Evolutionary conservation across 2,113 vertebrate genomes (phyloP).

Genomic region (Tachysurus vachellii): DNA sequence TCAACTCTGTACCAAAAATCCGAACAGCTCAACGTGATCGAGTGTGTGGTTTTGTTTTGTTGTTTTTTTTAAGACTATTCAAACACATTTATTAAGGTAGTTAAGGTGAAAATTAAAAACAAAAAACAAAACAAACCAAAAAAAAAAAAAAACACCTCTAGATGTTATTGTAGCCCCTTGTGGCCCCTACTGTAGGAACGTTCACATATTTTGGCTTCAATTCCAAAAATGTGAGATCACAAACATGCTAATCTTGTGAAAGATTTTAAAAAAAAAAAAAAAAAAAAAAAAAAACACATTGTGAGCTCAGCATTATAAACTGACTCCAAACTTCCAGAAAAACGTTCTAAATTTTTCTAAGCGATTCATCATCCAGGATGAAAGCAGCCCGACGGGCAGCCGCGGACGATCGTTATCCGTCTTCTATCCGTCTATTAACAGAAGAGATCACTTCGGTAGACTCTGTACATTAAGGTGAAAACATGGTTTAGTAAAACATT

Average conservation of each 20-base stretch:
- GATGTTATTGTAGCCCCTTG: background rate
- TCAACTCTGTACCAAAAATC: background rate
- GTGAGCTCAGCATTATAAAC: background rate
- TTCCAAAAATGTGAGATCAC: background rate
- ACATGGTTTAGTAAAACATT: background rate
- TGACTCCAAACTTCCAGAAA: background rate
- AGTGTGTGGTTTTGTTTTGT: background rate
- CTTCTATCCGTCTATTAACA: background rate
- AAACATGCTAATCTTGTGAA: background rate
- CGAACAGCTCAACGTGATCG: background rate
- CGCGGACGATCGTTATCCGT: background rate
- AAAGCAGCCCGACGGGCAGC: background rate
- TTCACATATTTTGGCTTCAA: background rate
- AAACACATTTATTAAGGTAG: constrained; percentile 38
- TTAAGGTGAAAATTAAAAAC: constrained; percentile 43
- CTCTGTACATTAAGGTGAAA: background rate
- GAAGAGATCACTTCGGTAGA: background rate
- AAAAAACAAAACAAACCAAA: background rate
- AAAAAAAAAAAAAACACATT: background rate
- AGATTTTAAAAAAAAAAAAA: background rate
- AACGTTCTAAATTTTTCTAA: background rate
- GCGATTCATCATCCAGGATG: background rate
- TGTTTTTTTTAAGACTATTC: constrained; percentile 20
- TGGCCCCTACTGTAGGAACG: background rate
- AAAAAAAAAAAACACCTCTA: background rate